Base-by-base conservation (phyloP, 1,140 invertebrate species). In the Holcopasites calliopsidis region DNA sequence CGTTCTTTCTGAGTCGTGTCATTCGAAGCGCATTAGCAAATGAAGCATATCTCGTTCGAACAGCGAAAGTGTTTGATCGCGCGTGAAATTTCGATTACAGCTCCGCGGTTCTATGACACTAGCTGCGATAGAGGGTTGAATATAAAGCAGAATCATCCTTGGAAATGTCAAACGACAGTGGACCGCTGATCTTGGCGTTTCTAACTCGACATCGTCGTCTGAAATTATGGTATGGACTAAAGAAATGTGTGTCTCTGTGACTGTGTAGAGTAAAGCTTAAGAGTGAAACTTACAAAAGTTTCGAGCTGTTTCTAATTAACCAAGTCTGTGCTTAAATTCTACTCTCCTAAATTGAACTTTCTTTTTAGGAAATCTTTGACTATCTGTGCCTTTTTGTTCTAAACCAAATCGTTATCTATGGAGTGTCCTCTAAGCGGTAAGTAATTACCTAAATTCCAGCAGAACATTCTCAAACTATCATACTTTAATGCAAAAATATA, bases 61-160 rank as follows among this genome's bases (percentile, higher is more conserved):
- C 23, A 61, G 80, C 75, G 80, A 82, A 82, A 82, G 79, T 35
- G 64, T n/a, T 54, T 54, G 55, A 40, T 60, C 33, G 40, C n/a
- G 62, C 58, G 79, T 81, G 28, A 81, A 81, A 68, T 68, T 50
- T n/a, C 44, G 26, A 77, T 77, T n/a, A 47, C 23, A 26, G 28
- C 50, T 57, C n/a, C 54, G 72, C 60, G 26, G 40, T 31, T 64
- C 26, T 21, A 35, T 10, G 33, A 35, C 26, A 50, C 40, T 60
- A 23, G 38, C 47, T 47, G 18, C 55, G 2, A 38, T 60, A 69
- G 18, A 47, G 33, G 31, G 44, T 50, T 23, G 50, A 21, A 73
- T 82, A 82, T 82, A 82, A 82, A 82, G 33, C 33, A 42, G 61
- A 18, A 74, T 16, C 54, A 54, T 52, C 40, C 38, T 69, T n/a